A percentile compares a stretch with the other conserved stretches of the same genome.
Conservation (phyloP, 2,113 vertebrate species). For the Eudyptes chrysolophus region DNA sequence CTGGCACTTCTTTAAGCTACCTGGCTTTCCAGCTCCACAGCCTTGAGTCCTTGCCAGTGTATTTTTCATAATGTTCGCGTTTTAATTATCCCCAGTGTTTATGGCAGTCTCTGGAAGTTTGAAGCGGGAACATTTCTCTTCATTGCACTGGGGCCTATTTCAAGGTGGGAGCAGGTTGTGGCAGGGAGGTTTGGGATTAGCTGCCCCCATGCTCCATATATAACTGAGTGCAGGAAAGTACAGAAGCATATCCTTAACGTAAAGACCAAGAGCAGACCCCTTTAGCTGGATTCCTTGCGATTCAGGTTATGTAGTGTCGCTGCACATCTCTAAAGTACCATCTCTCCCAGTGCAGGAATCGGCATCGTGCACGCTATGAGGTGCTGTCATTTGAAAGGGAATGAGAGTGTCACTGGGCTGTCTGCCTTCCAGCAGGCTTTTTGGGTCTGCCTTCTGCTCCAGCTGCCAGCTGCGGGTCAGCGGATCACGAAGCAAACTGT, state of each 20-base stretch:
- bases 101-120: not conserved
- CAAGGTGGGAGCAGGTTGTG: not conserved
- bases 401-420: not conserved
- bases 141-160: not conserved
- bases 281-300: not conserved
- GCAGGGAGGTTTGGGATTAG: not conserved
- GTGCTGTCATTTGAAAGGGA: not conserved
- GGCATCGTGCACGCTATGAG: accelerated
- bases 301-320: not conserved
- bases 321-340: not conserved
- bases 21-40: not conserved
- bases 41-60: not conserved
- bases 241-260: not conserved
- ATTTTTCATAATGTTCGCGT: not conserved
- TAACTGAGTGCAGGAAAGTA: not conserved
- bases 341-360: not conserved
- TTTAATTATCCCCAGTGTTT: slow-evolving; percentile 23
- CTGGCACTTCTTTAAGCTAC: slow-evolving; percentile 47
- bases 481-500: not conserved
- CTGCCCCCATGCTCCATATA: not conserved
- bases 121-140: not conserved
- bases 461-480: not conserved
- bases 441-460: not conserved
- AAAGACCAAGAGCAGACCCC: not conserved
- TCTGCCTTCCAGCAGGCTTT: not conserved